Evolutionary conservation across 1,140 invertebrate genomes (phyloP).

Genomic region (Vanessa tameamea): DNA sequence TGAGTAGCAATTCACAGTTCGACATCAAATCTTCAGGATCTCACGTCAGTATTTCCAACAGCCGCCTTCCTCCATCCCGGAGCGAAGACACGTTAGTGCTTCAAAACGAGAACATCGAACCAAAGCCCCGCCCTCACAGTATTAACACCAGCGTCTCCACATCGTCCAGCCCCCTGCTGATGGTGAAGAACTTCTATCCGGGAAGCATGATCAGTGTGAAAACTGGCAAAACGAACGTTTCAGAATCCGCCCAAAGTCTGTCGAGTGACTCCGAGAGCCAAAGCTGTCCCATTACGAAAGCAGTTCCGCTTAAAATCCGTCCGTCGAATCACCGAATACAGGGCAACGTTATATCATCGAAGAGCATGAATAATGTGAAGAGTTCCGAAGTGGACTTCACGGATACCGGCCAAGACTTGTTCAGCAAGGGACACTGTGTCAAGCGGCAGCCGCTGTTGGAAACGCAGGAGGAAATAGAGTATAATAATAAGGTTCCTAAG

Average conservation of each 20-base stretch:
- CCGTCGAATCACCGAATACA: slow-evolving; percentile 63
- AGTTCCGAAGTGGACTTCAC: slow-evolving; percentile 65
- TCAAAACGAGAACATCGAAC: slow-evolving; percentile 78
- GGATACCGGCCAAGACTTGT: slow-evolving; percentile 72
- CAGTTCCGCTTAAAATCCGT: slow-evolving; percentile 77
- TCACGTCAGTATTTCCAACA: slow-evolving; percentile 55
- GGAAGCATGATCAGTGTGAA: slow-evolving; percentile 83
- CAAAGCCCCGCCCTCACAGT: slow-evolving; percentile 79
- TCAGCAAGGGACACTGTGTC: slow-evolving; percentile 54
- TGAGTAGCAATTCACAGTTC: slow-evolving; percentile 73
- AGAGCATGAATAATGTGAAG: slow-evolving; percentile 82
- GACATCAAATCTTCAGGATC: slow-evolving; percentile 68
- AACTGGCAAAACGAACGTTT: slow-evolving; percentile 75
- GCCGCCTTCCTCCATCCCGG: slow-evolving; percentile 85
- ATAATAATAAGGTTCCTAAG: slow-evolving; percentile 75
- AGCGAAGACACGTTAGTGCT: slow-evolving; percentile 88
- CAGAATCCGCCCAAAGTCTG: slow-evolving; percentile 83
- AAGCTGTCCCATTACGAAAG: slow-evolving; percentile 74
- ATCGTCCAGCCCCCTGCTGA: slow-evolving; percentile 84
- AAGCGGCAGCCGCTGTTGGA: slow-evolving; percentile 67
- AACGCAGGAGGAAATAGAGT: slow-evolving; percentile 64
- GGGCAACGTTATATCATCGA: slow-evolving; percentile 76
- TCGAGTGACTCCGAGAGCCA: slow-evolving; percentile 84
- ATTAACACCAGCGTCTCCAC: slow-evolving; percentile 82
- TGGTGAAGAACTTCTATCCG: slow-evolving; percentile 82